Conservation (phyloP, 2,888 invertebrate species). For the Gnatocerus cornutus region DNA sequence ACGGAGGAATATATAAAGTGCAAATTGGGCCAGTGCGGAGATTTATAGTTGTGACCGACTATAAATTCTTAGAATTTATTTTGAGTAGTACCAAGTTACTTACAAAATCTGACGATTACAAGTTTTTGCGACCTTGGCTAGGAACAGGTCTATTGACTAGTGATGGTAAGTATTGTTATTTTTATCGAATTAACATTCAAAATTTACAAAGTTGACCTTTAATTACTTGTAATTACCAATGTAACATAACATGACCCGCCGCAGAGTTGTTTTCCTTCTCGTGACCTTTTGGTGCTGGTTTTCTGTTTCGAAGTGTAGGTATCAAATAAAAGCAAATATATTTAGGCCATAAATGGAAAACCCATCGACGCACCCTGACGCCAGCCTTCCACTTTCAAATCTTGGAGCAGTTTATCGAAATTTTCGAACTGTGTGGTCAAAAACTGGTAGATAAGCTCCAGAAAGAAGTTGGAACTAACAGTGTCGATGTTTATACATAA, state of each 20-base stretch:
- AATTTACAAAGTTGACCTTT: too few species aligned
- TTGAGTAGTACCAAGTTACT: conserved; percentile 46
- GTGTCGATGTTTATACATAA: conserved; percentile 77
- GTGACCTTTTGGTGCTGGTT: too few species aligned
- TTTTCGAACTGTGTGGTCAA: conserved; percentile 78
- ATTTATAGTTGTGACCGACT: conserved; percentile 39
- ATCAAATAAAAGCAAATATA: too few species aligned
- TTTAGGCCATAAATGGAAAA: conserved; percentile 80
- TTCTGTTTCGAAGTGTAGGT: conserved; percentile 68
- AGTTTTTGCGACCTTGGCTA: conserved; percentile 48
- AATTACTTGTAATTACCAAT: too few species aligned
- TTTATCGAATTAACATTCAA: neutral
- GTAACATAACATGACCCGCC: too few species aligned
- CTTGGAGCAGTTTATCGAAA: conserved; percentile 79
- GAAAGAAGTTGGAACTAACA: conserved; percentile 53
- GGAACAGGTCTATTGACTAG: conserved; percentile 50
- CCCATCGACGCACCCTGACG: conserved; percentile 81
- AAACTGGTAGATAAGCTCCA: conserved; percentile 75
- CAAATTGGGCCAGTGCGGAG: conserved; percentile 1
- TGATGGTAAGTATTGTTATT: conserved; percentile 28
- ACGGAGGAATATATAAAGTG: conserved; percentile 4
- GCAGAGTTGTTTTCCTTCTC: too few species aligned
- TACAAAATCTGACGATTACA: conserved; percentile 44
- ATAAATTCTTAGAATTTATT: conserved; percentile 49
- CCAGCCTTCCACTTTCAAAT: conserved; percentile 87